A percentile compares a stretch with the other conserved stretches of the same genome.
Conservation (phyloP, 2,797 vertebrate genomes). For the Chloroceryle inda region DNA sequence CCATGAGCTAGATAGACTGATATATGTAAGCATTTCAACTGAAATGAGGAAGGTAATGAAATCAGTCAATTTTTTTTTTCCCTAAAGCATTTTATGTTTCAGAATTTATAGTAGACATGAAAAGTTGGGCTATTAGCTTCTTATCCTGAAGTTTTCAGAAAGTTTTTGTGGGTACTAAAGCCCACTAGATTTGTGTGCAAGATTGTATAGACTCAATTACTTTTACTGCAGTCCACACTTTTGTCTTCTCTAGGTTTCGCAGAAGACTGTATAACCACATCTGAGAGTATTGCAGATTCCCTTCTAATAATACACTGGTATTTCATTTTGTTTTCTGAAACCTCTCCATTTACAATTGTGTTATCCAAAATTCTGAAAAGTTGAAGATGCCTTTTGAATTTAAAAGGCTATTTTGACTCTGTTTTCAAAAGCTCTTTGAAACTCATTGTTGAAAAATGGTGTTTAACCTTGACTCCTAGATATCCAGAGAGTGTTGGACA, state of each 20-base stretch:
- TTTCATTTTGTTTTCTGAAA: background rate
- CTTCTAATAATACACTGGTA: background rate
- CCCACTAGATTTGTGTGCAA: background rate
- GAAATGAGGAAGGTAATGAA: background rate
- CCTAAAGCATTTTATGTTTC: background rate
- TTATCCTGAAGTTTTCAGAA: background rate
- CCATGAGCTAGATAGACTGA: background rate
- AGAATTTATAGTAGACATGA: background rate
- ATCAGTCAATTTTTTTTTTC: background rate
- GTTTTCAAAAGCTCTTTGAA: background rate
- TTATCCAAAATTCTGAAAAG: background rate
- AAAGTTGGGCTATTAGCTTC: background rate
- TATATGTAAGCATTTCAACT: background rate
- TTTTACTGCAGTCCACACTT: background rate
- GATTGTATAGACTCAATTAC: background rate
- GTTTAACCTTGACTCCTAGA: background rate
- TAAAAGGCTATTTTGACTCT: background rate
- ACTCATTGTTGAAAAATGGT: background rate
- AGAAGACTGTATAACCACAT: background rate
- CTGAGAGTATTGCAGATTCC: background rate
- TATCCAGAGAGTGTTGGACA: background rate
- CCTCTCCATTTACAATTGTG: background rate
- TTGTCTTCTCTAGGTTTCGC: background rate
- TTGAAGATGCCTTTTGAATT: background rate
- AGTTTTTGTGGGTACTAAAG: background rate